phyloP scores from a whole-genome alignment of 2,797 vertebrate species.

The Delichon dasypus region DNA sequence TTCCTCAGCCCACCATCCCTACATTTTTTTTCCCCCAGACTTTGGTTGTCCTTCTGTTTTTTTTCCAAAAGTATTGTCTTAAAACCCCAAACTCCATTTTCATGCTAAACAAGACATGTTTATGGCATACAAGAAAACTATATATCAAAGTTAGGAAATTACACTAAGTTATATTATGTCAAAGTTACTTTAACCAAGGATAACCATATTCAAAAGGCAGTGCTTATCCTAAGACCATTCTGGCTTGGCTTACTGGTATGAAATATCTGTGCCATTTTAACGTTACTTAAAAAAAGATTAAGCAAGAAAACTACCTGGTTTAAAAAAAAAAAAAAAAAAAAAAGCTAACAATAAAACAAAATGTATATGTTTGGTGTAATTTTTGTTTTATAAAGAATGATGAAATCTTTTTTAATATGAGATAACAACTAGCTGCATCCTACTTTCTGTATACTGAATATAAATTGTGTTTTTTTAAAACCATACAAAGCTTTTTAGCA shows the following conservation, averaged over 20 bases:
- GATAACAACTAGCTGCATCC: neutral
- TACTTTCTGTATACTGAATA: neutral
- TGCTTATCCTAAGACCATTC: neutral
- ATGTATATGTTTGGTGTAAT: neutral
- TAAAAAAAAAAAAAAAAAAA: neutral
- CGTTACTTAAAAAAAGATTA: neutral
- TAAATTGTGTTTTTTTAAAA: neutral
- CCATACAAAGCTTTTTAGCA: neutral
- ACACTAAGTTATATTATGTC: fast-evolving
- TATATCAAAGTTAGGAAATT: neutral
- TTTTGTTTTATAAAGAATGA: neutral
- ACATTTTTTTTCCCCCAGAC: fast-evolving
- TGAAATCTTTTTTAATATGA: neutral
- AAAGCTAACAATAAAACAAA: neutral
- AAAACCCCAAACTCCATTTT: neutral
- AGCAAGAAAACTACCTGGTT: neutral
- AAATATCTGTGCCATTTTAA: neutral
- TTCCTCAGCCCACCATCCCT: neutral
- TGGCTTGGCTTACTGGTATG: neutral
- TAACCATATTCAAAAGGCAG: neutral
- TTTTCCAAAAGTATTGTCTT: neutral
- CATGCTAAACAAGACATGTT: neutral
- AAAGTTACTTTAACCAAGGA: neutral
- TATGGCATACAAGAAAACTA: neutral
- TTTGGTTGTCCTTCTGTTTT: neutral